A percentile compares a stretch with the other conserved stretches of the same genome.
Evolutionary conservation across 2,888 invertebrate species (phyloP).

Genomic region (Fragum sueziense): DNA sequence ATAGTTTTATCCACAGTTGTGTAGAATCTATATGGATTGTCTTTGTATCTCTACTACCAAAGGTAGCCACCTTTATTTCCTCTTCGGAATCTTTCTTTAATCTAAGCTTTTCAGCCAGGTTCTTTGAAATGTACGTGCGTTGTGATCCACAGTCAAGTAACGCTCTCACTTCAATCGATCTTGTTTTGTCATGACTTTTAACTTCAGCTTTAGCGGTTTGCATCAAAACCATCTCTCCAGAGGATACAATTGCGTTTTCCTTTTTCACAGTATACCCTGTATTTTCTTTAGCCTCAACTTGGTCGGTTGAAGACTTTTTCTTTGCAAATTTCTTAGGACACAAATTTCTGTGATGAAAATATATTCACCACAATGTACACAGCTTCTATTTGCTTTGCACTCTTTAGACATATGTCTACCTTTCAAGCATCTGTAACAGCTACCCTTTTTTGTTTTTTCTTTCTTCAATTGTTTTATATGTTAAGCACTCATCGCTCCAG

Average conservation of each 20-base stretch:
- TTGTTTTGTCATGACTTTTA: slow-evolving; percentile 15
- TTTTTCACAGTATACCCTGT: slow-evolving; percentile 14
- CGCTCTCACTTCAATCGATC: slow-evolving; percentile 11
- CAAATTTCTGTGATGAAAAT: slow-evolving; percentile 28
- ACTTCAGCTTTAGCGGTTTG: slow-evolving; percentile 26
- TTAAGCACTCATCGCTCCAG: too few species aligned
- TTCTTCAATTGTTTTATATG: too few species aligned
- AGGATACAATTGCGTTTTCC: too few species aligned
- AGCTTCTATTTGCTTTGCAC: slow-evolving; percentile 9
- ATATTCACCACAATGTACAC: slow-evolving; percentile 10
- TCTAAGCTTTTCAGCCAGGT: too few species aligned
- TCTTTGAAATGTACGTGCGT: too few species aligned
- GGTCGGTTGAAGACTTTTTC: neutral
- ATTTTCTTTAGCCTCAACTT: neutral
- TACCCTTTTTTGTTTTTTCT: too few species aligned
- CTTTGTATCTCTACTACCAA: slow-evolving; percentile 26
- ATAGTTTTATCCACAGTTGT: slow-evolving; percentile 14
- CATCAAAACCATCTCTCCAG: slow-evolving; percentile 32
- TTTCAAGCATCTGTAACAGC: neutral
- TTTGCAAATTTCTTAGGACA: slow-evolving; percentile 23
- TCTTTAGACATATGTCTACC: neutral
- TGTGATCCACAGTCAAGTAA: too few species aligned
- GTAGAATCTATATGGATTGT: slow-evolving; percentile 8
- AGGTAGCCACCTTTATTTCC: too few species aligned
- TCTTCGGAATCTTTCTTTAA: too few species aligned